Base-by-base conservation (phyloP, 2,888 invertebrate species). In the Platycnemis pennipes region DNA sequence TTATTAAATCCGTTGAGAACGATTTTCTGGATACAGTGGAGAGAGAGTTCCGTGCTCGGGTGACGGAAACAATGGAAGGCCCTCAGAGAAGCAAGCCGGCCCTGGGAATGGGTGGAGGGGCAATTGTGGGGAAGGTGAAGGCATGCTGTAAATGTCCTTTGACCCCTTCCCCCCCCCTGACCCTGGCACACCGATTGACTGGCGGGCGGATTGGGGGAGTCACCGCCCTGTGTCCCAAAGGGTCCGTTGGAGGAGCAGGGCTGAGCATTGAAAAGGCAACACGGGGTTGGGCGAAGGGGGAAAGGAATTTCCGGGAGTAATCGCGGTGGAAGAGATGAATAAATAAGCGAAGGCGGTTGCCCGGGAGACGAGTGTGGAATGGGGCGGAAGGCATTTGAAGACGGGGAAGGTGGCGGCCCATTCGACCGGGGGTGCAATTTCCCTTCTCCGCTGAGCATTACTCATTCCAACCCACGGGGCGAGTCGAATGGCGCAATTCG, bases 301-400 rank as follows among this genome's bases (percentile, higher is more conserved):
- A 91, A 42, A 95, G 95, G 95, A 95, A 95, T 77, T 37, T 63
- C 16, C 37, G 77, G 77, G 77, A 37, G 77, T 77, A 77, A 77
- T 77, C 77, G 77, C 77, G 77, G 77, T 77, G 77, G 77, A 77
- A 77, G 77, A n/a, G 77, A 77, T 77, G 77, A 77, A 77, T 77
- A 77, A 77, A 77, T 77, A 77, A 77, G 77, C 77, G 37, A 37
- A 26, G 77, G n/a, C 69, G 69, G 69, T 69, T 31, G 69, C 69
- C 69, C 69, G n/a, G 69, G 77, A 37, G 63, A 77, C 77, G 77
- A 31, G 13, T 31, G 37, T 77, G 31, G 77, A 77, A 77, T 77
- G 77, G 77, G 77, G 77, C 11, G 77, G 37, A 26, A 77, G 77
- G 77, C 37, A 37, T 77, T 77, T 77, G 77, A 77, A 26, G 63